Evolutionary conservation across 2,113 vertebrate species (phyloP).

Genomic region (Amphiprion percula): DNA sequence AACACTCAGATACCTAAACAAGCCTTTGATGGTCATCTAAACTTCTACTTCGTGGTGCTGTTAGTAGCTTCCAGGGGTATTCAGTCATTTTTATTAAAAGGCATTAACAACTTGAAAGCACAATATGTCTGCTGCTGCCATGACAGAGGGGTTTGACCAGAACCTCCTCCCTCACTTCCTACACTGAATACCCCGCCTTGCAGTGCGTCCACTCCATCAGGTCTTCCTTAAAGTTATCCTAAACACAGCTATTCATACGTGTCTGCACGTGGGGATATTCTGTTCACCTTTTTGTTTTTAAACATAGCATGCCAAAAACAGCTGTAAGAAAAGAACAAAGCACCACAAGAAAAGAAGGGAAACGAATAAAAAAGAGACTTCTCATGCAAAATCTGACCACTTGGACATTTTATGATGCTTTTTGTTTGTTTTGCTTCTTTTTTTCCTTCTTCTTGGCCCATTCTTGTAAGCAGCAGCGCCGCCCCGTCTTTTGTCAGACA

Average conservation of each 20-base stretch:
- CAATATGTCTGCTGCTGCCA: conserved; percentile 60
- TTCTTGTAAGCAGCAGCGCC: conserved; percentile 34
- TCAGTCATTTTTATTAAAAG: background rate
- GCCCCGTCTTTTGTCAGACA: conserved; percentile 48
- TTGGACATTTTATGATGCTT: background rate
- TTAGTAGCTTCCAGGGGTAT: background rate
- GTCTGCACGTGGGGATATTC: conserved; percentile 26
- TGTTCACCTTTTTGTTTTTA: background rate
- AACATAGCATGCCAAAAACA: background rate
- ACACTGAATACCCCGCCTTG: conserved; percentile 49
- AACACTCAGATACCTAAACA: background rate
- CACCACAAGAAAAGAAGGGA: background rate
- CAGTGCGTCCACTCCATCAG: conserved; percentile 35
- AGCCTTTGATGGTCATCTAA: background rate
- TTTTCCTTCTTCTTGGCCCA: background rate
- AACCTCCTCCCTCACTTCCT: conserved; percentile 78
- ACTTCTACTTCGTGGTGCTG: background rate
- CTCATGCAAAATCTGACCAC: background rate
- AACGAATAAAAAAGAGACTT: background rate
- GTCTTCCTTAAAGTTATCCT: conserved; percentile 64
- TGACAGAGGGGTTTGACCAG: conserved; percentile 35
- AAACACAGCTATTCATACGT: conserved; percentile 38
- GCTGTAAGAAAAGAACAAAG: background rate
- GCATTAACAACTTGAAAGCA: conserved; percentile 18
- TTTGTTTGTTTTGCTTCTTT: conserved; percentile 2